A percentile compares a stretch with the other conserved stretches of the same genome.
Conservation (phyloP, 2,797 vertebrate species). For the Channa striata region DNA sequence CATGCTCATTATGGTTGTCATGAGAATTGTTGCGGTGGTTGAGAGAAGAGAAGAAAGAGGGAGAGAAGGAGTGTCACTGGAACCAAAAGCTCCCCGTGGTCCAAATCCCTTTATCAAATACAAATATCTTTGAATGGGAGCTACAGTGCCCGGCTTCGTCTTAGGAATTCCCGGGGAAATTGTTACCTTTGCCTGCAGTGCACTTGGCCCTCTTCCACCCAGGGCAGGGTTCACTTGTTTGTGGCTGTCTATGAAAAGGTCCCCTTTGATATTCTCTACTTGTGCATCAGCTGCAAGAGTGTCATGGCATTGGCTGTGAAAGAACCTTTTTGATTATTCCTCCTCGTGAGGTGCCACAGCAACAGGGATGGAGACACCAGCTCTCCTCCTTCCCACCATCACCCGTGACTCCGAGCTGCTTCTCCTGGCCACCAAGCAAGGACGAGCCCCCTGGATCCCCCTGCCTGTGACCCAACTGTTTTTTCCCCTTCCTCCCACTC, state of each 20-base stretch:
- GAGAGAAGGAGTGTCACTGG: slow-evolving; percentile 57
- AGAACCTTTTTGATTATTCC: slow-evolving; percentile 73
- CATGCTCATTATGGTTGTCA: slow-evolving; percentile 88
- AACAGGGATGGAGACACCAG: slow-evolving; percentile 36
- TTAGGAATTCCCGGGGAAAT: slow-evolving; percentile 52
- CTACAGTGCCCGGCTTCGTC: slow-evolving; percentile 25
- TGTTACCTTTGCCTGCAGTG: slow-evolving; percentile 52
- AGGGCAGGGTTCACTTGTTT: slow-evolving; percentile 60
- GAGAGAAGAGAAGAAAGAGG: slow-evolving; percentile 57
- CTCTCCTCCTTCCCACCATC: slow-evolving; percentile 15
- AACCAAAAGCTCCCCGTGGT: slow-evolving; percentile 53
- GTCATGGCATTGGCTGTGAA: slow-evolving; percentile 68
- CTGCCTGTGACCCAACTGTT: slow-evolving; percentile 11
- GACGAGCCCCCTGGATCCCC: slow-evolving; percentile 42
- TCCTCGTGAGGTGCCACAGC: slow-evolving; percentile 52
- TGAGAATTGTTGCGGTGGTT: slow-evolving; percentile 83
- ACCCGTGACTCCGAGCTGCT: slow-evolving; percentile 33
- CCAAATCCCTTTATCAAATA: slow-evolving; percentile 62
- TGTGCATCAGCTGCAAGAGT: slow-evolving; percentile 65
- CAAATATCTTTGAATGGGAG: slow-evolving; percentile 57
- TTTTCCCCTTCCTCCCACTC: slow-evolving; percentile 7
- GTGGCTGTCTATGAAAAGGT: slow-evolving; percentile 73
- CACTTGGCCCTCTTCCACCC: slow-evolving; percentile 22
- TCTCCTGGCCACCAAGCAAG: slow-evolving; percentile 54
- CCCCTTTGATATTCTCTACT: slow-evolving; percentile 73